These are phyloP conservation scores for Simalia tracyae DNA, from an alignment of 2,797 vertebrate genomes.

Conservation along the genomic window DNA sequence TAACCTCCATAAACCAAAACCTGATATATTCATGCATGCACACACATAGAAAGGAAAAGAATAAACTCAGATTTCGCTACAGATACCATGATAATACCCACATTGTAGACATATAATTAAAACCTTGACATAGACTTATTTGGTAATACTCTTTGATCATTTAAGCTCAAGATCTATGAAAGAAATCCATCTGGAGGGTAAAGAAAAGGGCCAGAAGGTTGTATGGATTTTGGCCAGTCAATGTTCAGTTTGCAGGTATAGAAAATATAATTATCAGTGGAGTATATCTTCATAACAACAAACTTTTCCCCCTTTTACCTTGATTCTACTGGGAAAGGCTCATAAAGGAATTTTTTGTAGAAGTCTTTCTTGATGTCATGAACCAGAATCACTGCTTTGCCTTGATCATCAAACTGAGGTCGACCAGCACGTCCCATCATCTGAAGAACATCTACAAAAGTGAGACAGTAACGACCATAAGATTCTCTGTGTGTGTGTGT, in stretches of 20 bases:
- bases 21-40: not conserved
- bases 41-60: not conserved
- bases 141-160: not conserved
- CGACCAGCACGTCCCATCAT: conserved; percentile 99
- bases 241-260: not conserved
- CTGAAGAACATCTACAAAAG: conserved; percentile 90
- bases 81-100: not conserved
- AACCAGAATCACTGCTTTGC: conserved; percentile 97
- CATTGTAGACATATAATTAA: not conserved
- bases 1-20: not conserved
- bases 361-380: conserved; percentile 99
- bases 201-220: not conserved
- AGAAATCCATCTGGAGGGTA: not conserved
- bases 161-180: not conserved
- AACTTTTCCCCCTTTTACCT: conserved; percentile 76
- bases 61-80: not conserved
- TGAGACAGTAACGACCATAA: not conserved
- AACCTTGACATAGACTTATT: not conserved
- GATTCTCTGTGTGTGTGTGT: not conserved
- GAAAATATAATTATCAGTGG: not conserved
- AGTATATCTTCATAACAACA: not conserved
- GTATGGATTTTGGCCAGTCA: not conserved
- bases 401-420: conserved; percentile 97
- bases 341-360: conserved; percentile 99
- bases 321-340: conserved; percentile 98